Conservation (phyloP, 2,888 invertebrate genomes). For the Mythimna pallens region DNA sequence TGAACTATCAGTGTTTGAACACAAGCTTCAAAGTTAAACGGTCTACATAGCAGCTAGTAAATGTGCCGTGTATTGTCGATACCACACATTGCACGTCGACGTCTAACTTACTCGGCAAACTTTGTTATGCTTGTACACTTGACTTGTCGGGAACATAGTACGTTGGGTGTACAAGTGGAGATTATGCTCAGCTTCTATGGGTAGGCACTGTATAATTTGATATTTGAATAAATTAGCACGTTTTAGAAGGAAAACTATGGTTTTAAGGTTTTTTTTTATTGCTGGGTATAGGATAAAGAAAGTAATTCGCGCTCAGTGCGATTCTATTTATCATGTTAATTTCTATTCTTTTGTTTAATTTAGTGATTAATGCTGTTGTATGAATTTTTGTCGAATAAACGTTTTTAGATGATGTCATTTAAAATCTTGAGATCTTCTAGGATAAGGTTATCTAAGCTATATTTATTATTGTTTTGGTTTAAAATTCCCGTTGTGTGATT, state of each 20-base stretch:
- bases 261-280: neutral
- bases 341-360: neutral
- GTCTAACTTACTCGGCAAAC: constrained; percentile 43
- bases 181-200: neutral
- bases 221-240: constrained; percentile 6
- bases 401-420: neutral
- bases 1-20: constrained; percentile 22
- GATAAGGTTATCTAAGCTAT: too few species aligned
- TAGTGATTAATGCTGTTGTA: neutral
- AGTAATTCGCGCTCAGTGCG: too few species aligned
- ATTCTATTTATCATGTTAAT: neutral
- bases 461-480: too few species aligned
- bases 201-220: neutral
- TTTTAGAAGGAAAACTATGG: neutral
- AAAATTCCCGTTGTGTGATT: too few species aligned
- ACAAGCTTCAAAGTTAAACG: constrained; percentile 42
- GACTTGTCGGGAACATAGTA: neutral
- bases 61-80: constrained; percentile 36
- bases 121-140: constrained; percentile 31
- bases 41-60: constrained; percentile 8
- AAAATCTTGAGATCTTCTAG: too few species aligned
- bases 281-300: neutral
- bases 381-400: neutral
- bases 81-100: constrained; percentile 20
- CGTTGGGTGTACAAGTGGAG: neutral